Conservation (phyloP, 2,797 vertebrate species). For the Sebastes elongatus region DNA sequence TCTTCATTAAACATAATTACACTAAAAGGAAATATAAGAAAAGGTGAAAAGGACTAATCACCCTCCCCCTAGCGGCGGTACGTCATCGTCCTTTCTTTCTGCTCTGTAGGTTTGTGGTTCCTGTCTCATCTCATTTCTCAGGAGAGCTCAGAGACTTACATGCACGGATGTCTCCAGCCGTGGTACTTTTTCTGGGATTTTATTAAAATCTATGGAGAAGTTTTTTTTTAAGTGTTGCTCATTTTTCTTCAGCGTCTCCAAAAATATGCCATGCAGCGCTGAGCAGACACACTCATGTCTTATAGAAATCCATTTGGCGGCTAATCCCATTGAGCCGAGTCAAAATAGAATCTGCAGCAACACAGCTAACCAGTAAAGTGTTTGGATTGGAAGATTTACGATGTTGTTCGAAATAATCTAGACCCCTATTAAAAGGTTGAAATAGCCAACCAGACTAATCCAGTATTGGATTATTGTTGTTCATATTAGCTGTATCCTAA, state of each 20-base stretch:
- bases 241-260: not conserved
- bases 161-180: not conserved
- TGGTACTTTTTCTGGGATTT: not conserved
- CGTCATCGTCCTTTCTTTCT: no score
- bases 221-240: not conserved
- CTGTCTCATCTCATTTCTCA: slow-evolving; percentile 29
- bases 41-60: not conserved
- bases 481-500: not conserved
- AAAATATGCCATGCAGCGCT: not conserved
- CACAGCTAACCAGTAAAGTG: not conserved
- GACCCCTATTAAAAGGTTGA: slow-evolving; percentile 1
- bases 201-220: not conserved
- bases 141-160: not conserved
- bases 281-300: not conserved
- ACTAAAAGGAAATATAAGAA: not conserved
- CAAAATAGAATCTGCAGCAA: not conserved
- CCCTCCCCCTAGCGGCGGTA: no score
- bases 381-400: not conserved
- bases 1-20: not conserved
- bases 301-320: not conserved
- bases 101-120: not conserved
- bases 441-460: slow-evolving; percentile 4
- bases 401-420: not conserved
- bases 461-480: not conserved
- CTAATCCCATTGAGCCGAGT: not conserved